Percentiles rank a stretch among this genome's conserved stretches.
phyloP scores from a whole-genome alignment of 2,888 invertebrate species.

The Bugulina stolonifera region DNA sequence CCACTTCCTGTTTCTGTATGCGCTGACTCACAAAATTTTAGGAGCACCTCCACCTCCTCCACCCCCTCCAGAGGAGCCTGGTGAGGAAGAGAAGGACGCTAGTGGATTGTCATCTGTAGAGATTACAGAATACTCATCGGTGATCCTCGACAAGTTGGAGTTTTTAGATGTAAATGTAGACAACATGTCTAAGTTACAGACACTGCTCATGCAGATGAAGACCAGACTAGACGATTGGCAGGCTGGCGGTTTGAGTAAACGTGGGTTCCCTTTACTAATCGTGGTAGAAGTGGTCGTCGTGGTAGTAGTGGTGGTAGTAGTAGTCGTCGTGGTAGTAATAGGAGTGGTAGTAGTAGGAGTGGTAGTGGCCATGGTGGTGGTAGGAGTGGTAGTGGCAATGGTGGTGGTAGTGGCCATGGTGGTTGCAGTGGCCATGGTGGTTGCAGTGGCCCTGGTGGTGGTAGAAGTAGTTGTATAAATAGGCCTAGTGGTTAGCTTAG shows the following conservation, averaged over 20 bases:
- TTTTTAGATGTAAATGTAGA: neutral
- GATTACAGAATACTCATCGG: constrained; percentile 10
- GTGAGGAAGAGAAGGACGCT: neutral
- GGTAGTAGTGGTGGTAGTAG: neutral
- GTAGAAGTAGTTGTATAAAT: neutral
- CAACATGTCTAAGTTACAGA: neutral
- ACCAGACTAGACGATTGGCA: constrained; percentile 18
- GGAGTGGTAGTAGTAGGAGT: neutral
- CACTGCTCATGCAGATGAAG: neutral
- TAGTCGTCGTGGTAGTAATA: neutral
- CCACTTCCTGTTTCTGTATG: too few relatives aligned
- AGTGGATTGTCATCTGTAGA: constrained; percentile 4
- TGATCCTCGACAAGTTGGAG: neutral
- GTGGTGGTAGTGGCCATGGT: neutral
- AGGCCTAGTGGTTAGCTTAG: neutral
- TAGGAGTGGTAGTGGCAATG: neutral
- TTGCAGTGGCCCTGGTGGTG: neutral
- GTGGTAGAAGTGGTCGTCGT: too few relatives aligned
- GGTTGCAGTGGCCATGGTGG: neutral
- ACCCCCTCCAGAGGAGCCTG: neutral
- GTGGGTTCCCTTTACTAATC: neutral
- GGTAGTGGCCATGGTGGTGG: neutral
- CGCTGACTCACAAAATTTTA: too few relatives aligned
- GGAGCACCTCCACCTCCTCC: constrained; percentile 10
- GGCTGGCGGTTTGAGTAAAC: constrained; percentile 2